Evolutionary conservation across 2,888 invertebrate species (phyloP).

Genomic region (Cheilosia scutellata): DNA sequence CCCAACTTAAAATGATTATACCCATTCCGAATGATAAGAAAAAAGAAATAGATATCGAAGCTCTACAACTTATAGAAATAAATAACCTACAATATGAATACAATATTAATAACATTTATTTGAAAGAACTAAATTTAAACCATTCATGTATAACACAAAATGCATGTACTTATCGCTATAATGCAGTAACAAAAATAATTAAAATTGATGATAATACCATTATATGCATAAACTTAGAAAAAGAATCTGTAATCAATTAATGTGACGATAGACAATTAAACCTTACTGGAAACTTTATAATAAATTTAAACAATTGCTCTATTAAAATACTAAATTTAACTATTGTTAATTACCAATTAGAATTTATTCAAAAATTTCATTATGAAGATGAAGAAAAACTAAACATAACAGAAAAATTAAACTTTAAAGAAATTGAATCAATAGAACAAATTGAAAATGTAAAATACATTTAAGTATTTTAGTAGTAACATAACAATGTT

Average conservation of each 20-base stretch:
- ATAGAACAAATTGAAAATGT: slow-evolving; percentile 6
- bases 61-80: neutral
- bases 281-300: slow-evolving; percentile 15
- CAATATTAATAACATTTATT: slow-evolving; percentile 7
- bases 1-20: slow-evolving; percentile 15
- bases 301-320: neutral
- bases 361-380: slow-evolving; percentile 4
- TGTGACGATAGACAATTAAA: slow-evolving; percentile 15
- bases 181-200: too few species aligned
- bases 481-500: neutral
- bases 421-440: slow-evolving; percentile 1
- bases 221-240: slow-evolving; percentile 5
- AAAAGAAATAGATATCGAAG: slow-evolving; percentile 15
- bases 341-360: neutral
- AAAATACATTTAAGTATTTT: neutral
- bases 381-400: slow-evolving; percentile 13
- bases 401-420: too few species aligned
- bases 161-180: too few species aligned
- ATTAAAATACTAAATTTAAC: neutral
- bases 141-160: too few species aligned
- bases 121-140: too few species aligned
- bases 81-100: slow-evolving; percentile 2
- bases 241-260: neutral
- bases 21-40: slow-evolving; percentile 5
- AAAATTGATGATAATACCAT: slow-evolving; percentile 3